Base-by-base conservation (phyloP, 2,888 invertebrate genomes). In the Meteorus cinctellus region DNA sequence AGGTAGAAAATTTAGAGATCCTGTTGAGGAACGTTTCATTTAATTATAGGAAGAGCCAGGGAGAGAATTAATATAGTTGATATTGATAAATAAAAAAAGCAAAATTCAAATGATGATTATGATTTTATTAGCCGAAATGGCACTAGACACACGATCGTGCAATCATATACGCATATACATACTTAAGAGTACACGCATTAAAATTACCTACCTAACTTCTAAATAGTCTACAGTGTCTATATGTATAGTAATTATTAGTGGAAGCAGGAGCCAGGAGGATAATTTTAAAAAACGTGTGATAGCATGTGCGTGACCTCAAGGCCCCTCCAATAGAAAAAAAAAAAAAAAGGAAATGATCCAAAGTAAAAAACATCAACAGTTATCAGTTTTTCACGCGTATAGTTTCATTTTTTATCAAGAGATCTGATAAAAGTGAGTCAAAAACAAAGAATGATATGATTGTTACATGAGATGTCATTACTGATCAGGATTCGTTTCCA, bases 11-110 rank as follows among this genome's bases (percentile, higher is more conserved):
- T 2, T 91, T 91, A 19, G 93, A 93, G 93, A 93, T 90, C 93
- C 93, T 0, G 86, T 88, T 80, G 90, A 92, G 80, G 93, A 93
- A 89, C 93, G 93, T 83, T 89, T 92, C 41, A 86, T 93, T 82
- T 93, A 93, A 93, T 92, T 89, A 34, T 14, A 66, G 60, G 69
- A 19, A 41, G 16, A 65, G 1, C 8, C 2, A 19, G 8, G 8
- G 19, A 24, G 10, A n/a, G 4, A n/a, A 55, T 19, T 5, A n/a
- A 48, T n/a, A n/a, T 48, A 16, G 4, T 55, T 5, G n/a, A 41
- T 10, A 41, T 19, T n/a, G 8, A 24, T 41, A 65, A 14, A 16
- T 24, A 45, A 55, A n/a, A 55, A 24, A n/a, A 55, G 19, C 10
- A 55, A 19, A 24, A 24, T 55, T 55, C 67, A 66, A 78, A 78